These are phyloP conservation scores for Ennomos fuscantarius DNA, from an alignment of 2,888 invertebrate species.

Conservation along the genomic window DNA sequence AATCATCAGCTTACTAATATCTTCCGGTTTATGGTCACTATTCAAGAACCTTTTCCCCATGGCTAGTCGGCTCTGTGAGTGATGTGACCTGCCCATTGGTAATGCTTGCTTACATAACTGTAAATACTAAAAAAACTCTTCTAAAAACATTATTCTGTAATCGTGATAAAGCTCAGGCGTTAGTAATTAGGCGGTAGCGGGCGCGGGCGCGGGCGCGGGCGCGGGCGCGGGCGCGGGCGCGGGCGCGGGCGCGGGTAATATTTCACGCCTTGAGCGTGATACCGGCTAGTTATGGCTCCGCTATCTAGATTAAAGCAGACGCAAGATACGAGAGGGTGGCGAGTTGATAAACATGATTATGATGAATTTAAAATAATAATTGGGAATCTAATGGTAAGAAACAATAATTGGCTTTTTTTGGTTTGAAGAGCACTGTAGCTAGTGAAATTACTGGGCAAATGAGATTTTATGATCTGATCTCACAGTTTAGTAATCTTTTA, in stretches of 20 bases:
- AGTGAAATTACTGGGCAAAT: no score
- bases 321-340: neutral
- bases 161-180: conserved; percentile 40
- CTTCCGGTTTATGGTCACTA: no score
- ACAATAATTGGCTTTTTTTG: no score
- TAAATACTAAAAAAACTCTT: no score
- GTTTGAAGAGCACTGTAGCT: no score
- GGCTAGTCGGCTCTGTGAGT: no score
- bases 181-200: conserved; percentile 44
- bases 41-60: no score
- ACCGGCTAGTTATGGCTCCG: conserved; percentile 51
- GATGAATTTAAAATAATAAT: neutral
- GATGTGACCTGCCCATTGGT: conserved; percentile 5
- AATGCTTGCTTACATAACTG: no score
- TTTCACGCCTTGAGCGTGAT: conserved; percentile 46
- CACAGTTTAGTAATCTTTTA: no score
- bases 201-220: conserved; percentile 24
- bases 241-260: conserved; percentile 33
- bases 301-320: conserved; percentile 31
- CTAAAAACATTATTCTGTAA: conserved; percentile 26
- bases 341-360: neutral
- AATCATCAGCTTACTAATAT: no score
- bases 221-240: conserved; percentile 15
- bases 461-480: no score
- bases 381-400: no score